Evolutionary conservation across 2,797 vertebrate species (phyloP).

Genomic region (Anomalospiza imberbis): DNA sequence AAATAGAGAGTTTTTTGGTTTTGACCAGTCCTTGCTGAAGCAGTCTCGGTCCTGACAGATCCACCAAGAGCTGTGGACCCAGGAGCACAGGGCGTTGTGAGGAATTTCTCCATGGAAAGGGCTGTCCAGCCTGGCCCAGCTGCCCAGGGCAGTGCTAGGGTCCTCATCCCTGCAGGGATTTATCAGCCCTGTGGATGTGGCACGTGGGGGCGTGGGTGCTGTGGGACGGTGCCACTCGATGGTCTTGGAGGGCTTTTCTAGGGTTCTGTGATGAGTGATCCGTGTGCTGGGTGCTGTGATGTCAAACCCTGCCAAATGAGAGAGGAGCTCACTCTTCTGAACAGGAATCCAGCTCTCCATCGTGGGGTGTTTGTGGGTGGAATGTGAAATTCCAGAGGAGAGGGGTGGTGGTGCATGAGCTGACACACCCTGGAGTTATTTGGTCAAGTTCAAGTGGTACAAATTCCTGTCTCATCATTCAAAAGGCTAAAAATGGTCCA

Average conservation of each 20-base stretch:
- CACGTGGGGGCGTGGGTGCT: accelerated
- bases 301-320: neutral
- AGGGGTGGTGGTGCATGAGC: neutral
- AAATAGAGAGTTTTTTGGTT: neutral
- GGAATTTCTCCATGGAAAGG: neutral
- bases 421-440: neutral
- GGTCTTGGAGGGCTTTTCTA: neutral
- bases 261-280: neutral
- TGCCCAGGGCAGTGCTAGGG: neutral
- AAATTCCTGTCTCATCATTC: neutral
- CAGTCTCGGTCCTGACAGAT: neutral
- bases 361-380: neutral
- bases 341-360: neutral
- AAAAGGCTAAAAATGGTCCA: constrained; percentile 2
- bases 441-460: neutral
- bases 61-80: neutral
- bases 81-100: neutral
- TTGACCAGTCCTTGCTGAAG: neutral
- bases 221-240: neutral
- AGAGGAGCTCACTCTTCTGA: neutral
- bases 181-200: neutral
- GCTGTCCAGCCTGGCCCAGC: neutral
- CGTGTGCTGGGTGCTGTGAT: neutral
- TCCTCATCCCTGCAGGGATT: neutral
- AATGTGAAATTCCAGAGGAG: neutral